A percentile compares a stretch with the other conserved stretches of the same genome.
These are phyloP conservation scores for Alethe castanea DNA, from an alignment of 2,113 vertebrate species.

Conservation along the genomic window DNA sequence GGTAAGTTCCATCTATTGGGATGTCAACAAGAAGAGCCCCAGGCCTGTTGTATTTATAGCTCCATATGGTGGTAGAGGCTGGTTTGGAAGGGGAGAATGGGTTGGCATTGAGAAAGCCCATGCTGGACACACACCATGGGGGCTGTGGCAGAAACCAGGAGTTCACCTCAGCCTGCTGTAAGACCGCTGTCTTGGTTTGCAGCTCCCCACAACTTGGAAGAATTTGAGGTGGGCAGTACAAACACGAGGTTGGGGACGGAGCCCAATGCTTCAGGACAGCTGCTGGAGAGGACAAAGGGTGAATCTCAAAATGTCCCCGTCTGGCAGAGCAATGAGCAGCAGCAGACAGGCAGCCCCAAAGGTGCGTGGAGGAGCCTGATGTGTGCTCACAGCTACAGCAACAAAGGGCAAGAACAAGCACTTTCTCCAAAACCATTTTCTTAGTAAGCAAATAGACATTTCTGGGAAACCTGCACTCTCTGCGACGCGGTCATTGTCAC, in stretches of 20 bases:
- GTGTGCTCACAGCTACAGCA: not conserved
- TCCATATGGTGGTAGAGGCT: not conserved
- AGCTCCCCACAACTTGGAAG: not conserved
- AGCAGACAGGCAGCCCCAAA: not conserved
- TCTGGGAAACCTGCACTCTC: not conserved
- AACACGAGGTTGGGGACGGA: accelerated
- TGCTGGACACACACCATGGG: not conserved
- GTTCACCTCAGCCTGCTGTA: not conserved
- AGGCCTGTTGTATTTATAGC: not conserved
- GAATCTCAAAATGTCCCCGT: not conserved
- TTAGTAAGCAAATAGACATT: not conserved
- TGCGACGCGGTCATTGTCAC: not conserved
- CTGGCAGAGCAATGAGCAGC: not conserved
- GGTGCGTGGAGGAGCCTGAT: not conserved
- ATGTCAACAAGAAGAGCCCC: not conserved
- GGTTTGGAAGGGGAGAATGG: accelerated
- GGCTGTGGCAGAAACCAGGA: not conserved
- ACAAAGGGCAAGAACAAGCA: not conserved
- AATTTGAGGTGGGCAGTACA: not conserved
- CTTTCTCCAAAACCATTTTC: not conserved
- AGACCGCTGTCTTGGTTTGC: not conserved
- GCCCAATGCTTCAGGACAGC: not conserved
- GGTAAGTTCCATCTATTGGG: not conserved
- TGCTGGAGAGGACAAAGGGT: not conserved
- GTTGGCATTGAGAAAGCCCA: not conserved